Percentiles rank a stretch among this genome's conserved stretches.
These are phyloP conservation scores for Ennomos fuscantarius DNA, from an alignment of 2,888 invertebrate genomes.

Conservation along the genomic window DNA sequence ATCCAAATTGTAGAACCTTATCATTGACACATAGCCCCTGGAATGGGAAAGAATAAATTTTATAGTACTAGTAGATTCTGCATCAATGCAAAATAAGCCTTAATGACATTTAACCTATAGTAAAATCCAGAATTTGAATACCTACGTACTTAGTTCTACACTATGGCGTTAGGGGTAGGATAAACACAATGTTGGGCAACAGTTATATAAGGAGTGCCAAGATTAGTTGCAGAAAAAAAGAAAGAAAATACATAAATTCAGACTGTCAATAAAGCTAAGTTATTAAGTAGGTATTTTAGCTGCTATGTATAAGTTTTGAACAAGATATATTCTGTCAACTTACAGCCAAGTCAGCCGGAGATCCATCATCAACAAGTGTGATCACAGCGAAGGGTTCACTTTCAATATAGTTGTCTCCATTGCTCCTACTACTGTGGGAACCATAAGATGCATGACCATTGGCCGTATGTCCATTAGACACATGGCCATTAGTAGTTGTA, in stretches of 20 bases:
- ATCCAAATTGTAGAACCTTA: constrained; percentile 91
- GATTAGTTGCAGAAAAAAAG: too few relatives aligned
- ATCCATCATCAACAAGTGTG: constrained; percentile 89
- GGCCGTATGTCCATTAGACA: background rate
- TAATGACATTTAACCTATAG: too few relatives aligned
- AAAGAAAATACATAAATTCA: too few relatives aligned
- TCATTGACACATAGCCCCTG: constrained; percentile 90
- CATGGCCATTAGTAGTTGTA: constrained; percentile 6
- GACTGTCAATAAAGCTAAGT: too few relatives aligned
- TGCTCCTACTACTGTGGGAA: constrained; percentile 1
- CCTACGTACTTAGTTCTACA: too few relatives aligned
- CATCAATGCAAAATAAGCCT: background rate
- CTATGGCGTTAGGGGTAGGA: too few relatives aligned
- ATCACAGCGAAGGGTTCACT: constrained; percentile 86
- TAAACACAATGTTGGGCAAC: too few relatives aligned
- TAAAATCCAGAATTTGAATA: too few relatives aligned
- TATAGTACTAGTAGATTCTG: too few relatives aligned
- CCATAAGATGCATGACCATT: constrained; percentile 7
- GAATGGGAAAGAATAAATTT: constrained; percentile 32
- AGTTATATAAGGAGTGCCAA: too few relatives aligned
- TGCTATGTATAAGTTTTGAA: too few relatives aligned
- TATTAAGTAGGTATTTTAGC: too few relatives aligned
- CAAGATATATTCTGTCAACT: constrained; percentile 50
- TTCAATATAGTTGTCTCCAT: constrained; percentile 20
- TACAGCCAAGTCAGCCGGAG: constrained; percentile 94